Evolutionary conservation across 2,797 vertebrate genomes (phyloP).

Genomic region (Huso huso): DNA sequence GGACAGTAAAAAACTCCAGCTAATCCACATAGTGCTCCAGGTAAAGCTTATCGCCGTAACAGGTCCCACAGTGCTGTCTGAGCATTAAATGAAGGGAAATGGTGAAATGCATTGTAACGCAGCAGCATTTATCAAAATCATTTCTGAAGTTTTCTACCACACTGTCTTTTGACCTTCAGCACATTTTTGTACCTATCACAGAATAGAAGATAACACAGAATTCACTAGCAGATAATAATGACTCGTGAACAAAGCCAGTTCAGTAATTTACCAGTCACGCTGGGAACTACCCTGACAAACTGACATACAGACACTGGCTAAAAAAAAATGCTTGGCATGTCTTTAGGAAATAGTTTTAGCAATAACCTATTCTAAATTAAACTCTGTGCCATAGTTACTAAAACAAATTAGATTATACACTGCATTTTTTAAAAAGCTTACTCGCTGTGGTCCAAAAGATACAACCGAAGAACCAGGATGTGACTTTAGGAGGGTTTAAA

Average conservation of each 20-base stretch:
- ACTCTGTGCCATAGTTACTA: not conserved
- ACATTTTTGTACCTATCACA: conserved; percentile 15
- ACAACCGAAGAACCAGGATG: no score
- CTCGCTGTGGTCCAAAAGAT: no score
- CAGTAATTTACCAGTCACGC: conserved; percentile 17
- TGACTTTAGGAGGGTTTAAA: no score
- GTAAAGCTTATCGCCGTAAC: conserved; percentile 30
- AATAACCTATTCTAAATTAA: not conserved
- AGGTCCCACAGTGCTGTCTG: conserved; percentile 25
- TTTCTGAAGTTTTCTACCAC: conserved; percentile 27
- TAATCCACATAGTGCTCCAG: conserved; percentile 14
- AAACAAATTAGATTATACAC: not conserved
- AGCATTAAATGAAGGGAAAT: conserved; percentile 18
- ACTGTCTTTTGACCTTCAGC: conserved; percentile 30
- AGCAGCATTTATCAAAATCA: conserved; percentile 33
- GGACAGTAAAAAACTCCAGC: conserved; percentile 18
- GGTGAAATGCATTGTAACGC: conserved; percentile 19
- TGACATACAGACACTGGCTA: not conserved
- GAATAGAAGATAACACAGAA: conserved; percentile 18
- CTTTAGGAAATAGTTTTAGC: not conserved
- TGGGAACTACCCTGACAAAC: conserved; percentile 17
- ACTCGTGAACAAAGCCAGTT: conserved; percentile 22
- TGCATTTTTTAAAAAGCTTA: no score
- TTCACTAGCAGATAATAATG: conserved; percentile 20
- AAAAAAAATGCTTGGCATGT: not conserved